Percentiles rank a stretch among this genome's conserved stretches.
These are phyloP conservation scores for Zootermopsis nevadensis DNA, from an alignment of 2,888 invertebrate genomes.

Conservation along the genomic window DNA sequence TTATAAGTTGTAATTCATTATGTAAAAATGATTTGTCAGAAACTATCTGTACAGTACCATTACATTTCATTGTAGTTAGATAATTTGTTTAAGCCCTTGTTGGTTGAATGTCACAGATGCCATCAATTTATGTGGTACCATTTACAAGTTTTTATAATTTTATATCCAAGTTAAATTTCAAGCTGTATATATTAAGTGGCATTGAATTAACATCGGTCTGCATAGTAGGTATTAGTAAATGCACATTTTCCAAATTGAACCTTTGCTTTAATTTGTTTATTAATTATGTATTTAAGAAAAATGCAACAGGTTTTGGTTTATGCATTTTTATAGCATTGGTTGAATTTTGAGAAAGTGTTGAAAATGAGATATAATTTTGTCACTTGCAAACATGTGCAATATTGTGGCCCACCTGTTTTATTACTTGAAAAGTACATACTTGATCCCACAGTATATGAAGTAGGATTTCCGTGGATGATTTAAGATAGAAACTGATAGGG, in stretches of 20 bases:
- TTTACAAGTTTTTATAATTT: too few species aligned
- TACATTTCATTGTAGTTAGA: conserved; percentile 1
- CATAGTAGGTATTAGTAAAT: background rate
- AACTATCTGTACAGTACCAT: background rate
- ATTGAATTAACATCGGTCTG: background rate
- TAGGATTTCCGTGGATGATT: background rate
- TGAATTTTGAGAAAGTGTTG: conserved; percentile 15
- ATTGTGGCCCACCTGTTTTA: conserved; percentile 25
- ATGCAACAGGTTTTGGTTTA: background rate
- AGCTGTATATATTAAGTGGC: background rate
- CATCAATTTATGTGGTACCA: too few species aligned
- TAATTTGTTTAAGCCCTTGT: background rate
- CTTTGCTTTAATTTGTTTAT: background rate
- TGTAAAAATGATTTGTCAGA: background rate
- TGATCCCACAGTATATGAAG: background rate
- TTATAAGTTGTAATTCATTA: background rate
- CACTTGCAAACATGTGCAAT: conserved; percentile 31
- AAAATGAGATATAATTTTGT: background rate
- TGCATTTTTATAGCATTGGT: conserved; percentile 7
- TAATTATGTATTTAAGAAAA: background rate
- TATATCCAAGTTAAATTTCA: too few species aligned
- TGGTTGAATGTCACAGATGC: background rate
- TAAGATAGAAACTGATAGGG: background rate
- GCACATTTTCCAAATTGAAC: conserved; percentile 1
- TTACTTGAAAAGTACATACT: background rate